Base-by-base conservation (phyloP, 2,888 invertebrate species). In the Perizoma flavofasciatum region DNA sequence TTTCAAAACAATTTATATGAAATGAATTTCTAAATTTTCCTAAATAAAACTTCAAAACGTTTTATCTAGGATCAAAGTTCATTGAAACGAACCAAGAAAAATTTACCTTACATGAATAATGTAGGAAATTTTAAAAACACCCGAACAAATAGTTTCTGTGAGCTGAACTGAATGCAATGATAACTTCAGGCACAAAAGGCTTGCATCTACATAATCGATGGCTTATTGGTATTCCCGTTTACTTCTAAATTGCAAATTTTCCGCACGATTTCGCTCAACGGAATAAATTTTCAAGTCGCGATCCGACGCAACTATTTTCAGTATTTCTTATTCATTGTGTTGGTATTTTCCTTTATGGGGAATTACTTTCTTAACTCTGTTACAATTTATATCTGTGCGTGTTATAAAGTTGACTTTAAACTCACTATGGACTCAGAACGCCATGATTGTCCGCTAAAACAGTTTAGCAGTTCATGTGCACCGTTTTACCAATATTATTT, bases 171-270 rank as follows among this genome's bases (percentile, higher is more conserved):
- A 85, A 85, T 86, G 85, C 82, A 84, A 83, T 88, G 89, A 90
- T 89, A 89, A 88, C 87, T 82, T 78, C 85, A 86, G 75, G 77
- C 79, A 88, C 88, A 89, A 89, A 87, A 85, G 85, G 78, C 82
- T 80, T 88, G 89, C 87, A 90, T 90, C 88, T 89, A 81, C 89
- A 91, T 91, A 90, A 91, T 89, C 90, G 90, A 90, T 88, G 86
- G 87, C 88, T 88, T 91, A 91, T 89, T 89, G 90, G 82, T 83
- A 82, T 89, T 89, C 90, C 89, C 88, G 85, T 85, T 89, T 89
- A 89, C 89, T 90, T 88, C 86, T 87, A 91, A 92, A 92, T 89
- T 90, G 91, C 90, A 89, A 91, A 92, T 92, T 91, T 92, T 92
- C 89, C 88, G 82, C 90, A 87, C 91, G 90, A 92, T 90, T 90